Evolutionary conservation across 1,140 invertebrate genomes (phyloP), one percentile per base, ranked within the genome.

Genomic region (Saccostrea echinata): DNA sequence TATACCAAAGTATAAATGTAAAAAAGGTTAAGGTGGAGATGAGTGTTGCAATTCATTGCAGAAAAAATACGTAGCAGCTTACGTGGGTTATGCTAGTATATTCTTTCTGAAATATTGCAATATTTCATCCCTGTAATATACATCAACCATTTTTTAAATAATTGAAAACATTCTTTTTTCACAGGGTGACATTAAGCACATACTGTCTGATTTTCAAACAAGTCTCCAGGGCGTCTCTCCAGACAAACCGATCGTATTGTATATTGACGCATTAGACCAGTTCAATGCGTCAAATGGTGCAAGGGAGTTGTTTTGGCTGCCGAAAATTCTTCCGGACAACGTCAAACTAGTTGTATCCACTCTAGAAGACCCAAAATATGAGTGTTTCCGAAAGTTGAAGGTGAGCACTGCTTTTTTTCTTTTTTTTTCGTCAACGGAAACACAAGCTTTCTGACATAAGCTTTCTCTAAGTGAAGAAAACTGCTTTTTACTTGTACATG

Each of bases 331-430:
- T 16, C 90, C 91, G 8, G 2, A 24, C 12, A 85, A 91, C 88
- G 91, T 92, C 0, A 91, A 91, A 80, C 97, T 99, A 90, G 97
- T 99, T 68, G 97, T 99, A 13, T 93, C 93, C 16, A 92, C 92
- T 13, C 86, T 93, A 64, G 91, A 91, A 16, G 92, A 93, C 30
- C 64, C 88, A 33, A 53, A 89, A 57, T 91, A 91, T 61, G 87
- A 90, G 82, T 90, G 87, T 61, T 90, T 91, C 80, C 92, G 88
- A 1, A 84, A 84, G 55, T 83, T 92, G 3, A 85, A 92, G 90
- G 92, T 92, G 68, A 86, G 51, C 21, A 83, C 18, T 51, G 16
- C 51, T 6, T 16, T 11, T 83, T 16, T 21, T 16, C 35, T 18
- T 33, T 6, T 43, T 6, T 43, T 43, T 6, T n/a, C n/a, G n/a